These are phyloP conservation scores for Nasonia vitripennis DNA, from an alignment of 1,140 invertebrate genomes.

Conservation along the genomic window DNA sequence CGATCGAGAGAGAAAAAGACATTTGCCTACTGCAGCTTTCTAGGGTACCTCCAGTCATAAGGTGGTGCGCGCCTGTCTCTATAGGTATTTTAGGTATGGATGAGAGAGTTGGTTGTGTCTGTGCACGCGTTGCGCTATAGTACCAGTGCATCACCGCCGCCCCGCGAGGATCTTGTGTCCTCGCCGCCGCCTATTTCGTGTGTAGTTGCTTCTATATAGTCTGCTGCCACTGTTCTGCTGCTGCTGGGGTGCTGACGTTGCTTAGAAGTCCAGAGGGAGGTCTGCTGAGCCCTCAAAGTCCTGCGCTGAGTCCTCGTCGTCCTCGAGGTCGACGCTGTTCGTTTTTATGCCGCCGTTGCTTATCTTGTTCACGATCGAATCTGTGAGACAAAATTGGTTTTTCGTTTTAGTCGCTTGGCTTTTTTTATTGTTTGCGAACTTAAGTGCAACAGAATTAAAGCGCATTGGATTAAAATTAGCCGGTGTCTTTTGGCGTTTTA, in stretches of 20 bases:
- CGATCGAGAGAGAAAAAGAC: slow-evolving; percentile 42
- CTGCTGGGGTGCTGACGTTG: neutral
- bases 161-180: neutral
- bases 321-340: slow-evolving; percentile 73
- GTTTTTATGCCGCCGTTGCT: slow-evolving; percentile 72
- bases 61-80: slow-evolving; percentile 22
- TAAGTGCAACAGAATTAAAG: neutral
- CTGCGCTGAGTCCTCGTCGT: slow-evolving; percentile 82
- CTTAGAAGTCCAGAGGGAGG: slow-evolving; percentile 85
- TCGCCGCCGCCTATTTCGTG: neutral
- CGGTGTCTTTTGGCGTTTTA: neutral
- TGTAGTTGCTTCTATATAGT: neutral
- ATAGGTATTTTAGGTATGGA: slow-evolving; percentile 1
- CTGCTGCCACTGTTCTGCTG: neutral
- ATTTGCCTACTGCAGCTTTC: slow-evolving; percentile 45
- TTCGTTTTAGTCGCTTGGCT: neutral
- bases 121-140: neutral
- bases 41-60: slow-evolving; percentile 55
- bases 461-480: neutral
- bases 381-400: slow-evolving; percentile 62
- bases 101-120: neutral
- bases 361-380: slow-evolving; percentile 78
- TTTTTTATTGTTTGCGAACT: neutral
- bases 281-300: slow-evolving; percentile 86
- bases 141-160: neutral